Base-by-base conservation (phyloP, 1,140 invertebrate species). In the Aphelinus atriplicis region DNA sequence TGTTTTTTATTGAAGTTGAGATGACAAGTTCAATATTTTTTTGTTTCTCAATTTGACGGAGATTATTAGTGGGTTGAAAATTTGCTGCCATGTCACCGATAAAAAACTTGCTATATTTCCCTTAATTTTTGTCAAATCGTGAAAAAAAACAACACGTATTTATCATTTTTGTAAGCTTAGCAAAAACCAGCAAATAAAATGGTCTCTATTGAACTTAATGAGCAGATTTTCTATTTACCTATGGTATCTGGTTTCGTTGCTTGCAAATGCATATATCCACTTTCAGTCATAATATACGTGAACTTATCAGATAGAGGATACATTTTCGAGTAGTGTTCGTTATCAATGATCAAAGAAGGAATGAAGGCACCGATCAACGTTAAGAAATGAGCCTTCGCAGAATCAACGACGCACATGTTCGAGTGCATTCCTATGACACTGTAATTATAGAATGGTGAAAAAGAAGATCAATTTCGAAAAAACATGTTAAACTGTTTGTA, bases 221-320 rank as follows among this genome's bases (percentile, higher is more conserved):
- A n/a, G n/a, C n/a, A n/a, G n/a, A n/a, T n/a, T n/a, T n/a, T 63
- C 9, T 76, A 82, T 85, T 83, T 88, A 94, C 94, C 95, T 72
- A 97, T 88, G 9, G 96, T 98, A 82, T 98, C 96, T 6, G 96
- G 96, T 84, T 97, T 97, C 0, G 95, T 96, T 2, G 94, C 89
- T 86, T 98, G 96, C 51, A 97, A 84, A 81, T 96, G 94, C 45
- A 94, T 80, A 80, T 97, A 97, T 7, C 95, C 96, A 60, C 84
- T 84, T 85, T 97, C 95, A 79, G 91, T 87, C 0, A 95, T 7
- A 0, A 94, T 2, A 64, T 71, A 72, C 2, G 64, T 61, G 5
- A 90, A 89, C 1, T 89, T 75, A 9, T 90, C 76, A 0, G 81
- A 83, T 3, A 93, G 53, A 0, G 94, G 93, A 82, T 92, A 94